Percentiles rank a stretch among this genome's conserved stretches.
Evolutionary conservation across 2,113 vertebrate genomes (phyloP).

Genomic region (Tyrannus savana): DNA sequence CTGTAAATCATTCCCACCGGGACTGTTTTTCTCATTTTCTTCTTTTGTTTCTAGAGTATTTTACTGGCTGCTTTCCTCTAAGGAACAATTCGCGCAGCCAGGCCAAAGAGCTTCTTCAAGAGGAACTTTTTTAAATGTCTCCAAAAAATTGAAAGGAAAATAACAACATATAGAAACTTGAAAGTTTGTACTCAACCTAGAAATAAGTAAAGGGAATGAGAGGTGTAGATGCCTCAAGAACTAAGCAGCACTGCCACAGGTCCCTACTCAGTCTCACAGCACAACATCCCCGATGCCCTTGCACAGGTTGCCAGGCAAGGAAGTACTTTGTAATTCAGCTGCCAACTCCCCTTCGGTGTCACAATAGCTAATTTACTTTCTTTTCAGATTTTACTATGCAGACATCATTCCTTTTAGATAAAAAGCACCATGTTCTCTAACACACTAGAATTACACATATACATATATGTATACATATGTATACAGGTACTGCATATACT

Average conservation of each 20-base stretch:
- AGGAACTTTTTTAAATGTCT: not conserved
- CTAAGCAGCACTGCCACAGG: not conserved
- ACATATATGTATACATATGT: not conserved
- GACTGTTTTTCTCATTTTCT: conserved; percentile 42
- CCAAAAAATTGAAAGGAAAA: not conserved
- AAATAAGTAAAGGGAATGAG: not conserved
- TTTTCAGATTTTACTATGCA: not conserved
- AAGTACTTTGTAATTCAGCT: not conserved
- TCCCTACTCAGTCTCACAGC: not conserved
- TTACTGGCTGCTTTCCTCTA: conserved; percentile 7
- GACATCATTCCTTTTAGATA: not conserved
- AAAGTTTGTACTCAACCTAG: not conserved
- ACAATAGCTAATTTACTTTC: not conserved
- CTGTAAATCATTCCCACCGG: not conserved
- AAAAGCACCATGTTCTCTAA: not conserved
- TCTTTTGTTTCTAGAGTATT: conserved; percentile 14
- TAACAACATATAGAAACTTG: not conserved
- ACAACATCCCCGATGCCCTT: not conserved
- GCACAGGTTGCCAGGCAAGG: not conserved
- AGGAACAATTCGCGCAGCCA: not conserved
- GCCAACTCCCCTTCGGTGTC: not conserved
- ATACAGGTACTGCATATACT: not conserved
- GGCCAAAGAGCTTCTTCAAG: not conserved
- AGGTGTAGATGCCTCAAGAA: not conserved
- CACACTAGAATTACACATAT: not conserved